Evolutionary conservation across 2,888 invertebrate genomes (phyloP), one percentile per base, ranked within the genome.

Genomic region (Himalopsyche kuldschensis): DNA sequence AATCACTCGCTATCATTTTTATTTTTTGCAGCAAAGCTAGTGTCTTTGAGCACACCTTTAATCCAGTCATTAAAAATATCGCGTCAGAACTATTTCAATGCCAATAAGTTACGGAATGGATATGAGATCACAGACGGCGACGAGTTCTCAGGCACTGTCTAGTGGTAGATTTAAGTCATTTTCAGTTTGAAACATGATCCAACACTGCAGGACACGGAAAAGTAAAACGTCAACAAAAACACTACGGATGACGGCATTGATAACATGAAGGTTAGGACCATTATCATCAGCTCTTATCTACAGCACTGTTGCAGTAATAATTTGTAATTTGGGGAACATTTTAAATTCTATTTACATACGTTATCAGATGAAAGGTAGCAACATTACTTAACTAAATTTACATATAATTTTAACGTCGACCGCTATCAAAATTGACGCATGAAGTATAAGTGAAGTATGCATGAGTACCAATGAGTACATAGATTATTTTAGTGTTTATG

Each of bases 1-100:
- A 32, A 27, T 84, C 84, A 35, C 79, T 41, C 31, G 82, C 41
- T 41, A 80, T 82, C 84, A 84, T 84, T 81, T 75, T 84, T 20
- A 84, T 24, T 69, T 79, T 79, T 41, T 81, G 35, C 55, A 79
- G 46, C 11, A 82, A 46, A 47, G 81, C 81, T 76, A 79, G 55
- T 69, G 69, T 69, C 27, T 69, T 69, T 27, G 69, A 69, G 69
- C 69, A 69, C 69, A 69, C 69, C 69, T 69, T 69, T 69, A 69
- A 69, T 30, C 69, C 69, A 69, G 69, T 69, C 69, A 69, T 69
- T 69, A 69, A 69, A 69, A 69, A 15, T 69, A 69, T 69, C 69
- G 27, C 69, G 69, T 69, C 20, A 69, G 69, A 69, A 24, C 27
- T 11, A 69, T 69, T 69, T 69, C 69, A 69, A 69, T 69, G 69